Percentiles rank a stretch among this genome's conserved stretches.
Conservation (phyloP, 2,888 invertebrate genomes). For the Trilocha varians region DNA sequence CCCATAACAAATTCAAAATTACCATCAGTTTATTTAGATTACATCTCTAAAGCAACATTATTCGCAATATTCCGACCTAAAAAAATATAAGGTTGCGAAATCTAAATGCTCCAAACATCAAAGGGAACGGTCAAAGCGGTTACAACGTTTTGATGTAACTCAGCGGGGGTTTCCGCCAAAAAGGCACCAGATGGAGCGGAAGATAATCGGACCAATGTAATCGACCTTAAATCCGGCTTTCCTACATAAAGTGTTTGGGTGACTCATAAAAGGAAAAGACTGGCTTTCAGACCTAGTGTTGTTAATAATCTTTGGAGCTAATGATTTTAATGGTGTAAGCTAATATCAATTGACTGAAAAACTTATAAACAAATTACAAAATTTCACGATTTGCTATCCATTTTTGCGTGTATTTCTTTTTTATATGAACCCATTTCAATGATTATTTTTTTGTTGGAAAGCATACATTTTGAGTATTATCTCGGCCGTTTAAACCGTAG, state of each 20-base stretch:
- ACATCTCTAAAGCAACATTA: neutral
- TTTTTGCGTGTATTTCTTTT: too few relatives aligned
- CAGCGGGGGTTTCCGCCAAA: constrained; percentile 1
- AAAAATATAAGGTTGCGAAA: neutral
- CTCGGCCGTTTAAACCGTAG: too few relatives aligned
- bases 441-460: too few relatives aligned
- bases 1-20: too few relatives aligned
- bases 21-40: neutral
- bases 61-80: neutral
- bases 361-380: too few relatives aligned
- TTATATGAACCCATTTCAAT: too few relatives aligned
- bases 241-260: neutral
- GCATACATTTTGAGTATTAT: too few relatives aligned
- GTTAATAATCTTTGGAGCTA: too few relatives aligned
- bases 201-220: constrained; percentile 2
- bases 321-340: too few relatives aligned
- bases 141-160: neutral
- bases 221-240: constrained; percentile 1
- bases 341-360: too few relatives aligned
- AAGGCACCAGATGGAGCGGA: constrained; percentile 4
- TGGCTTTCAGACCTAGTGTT: too few relatives aligned
- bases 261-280: neutral
- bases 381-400: too few relatives aligned
- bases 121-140: neutral
- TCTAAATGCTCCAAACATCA: neutral